Evolutionary conservation across 2,113 vertebrate species (phyloP).

Genomic region (Herpetotheres cachinnans): DNA sequence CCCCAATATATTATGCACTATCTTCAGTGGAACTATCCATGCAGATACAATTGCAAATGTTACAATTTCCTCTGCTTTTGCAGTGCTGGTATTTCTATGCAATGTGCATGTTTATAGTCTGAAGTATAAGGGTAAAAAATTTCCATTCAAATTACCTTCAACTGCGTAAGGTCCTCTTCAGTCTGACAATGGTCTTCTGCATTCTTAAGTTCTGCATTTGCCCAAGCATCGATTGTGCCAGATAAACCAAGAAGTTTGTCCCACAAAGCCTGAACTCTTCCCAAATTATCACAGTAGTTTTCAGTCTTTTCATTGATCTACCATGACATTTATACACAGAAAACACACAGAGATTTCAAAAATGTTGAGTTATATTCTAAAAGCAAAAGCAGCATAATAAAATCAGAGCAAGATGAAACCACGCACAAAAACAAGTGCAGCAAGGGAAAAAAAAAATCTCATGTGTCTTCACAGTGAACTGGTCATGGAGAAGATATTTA

Average conservation of each 20-base stretch:
- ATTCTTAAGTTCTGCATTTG: slow-evolving; percentile 67
- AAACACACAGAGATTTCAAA: background rate
- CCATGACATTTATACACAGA: background rate
- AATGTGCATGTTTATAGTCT: background rate
- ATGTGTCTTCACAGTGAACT: background rate
- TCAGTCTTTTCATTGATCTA: slow-evolving; percentile 95
- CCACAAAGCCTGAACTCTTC: slow-evolving; percentile 87
- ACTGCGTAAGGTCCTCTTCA: slow-evolving; percentile 72
- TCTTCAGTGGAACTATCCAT: background rate
- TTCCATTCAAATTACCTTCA: slow-evolving; percentile 76
- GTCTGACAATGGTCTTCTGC: slow-evolving; percentile 71
- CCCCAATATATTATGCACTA: background rate
- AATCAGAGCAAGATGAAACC: background rate
- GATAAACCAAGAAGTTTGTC: slow-evolving; percentile 87
- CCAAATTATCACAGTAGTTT: slow-evolving; percentile 83
- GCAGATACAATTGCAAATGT: background rate
- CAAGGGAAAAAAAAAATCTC: background rate
- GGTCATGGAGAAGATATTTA: slow-evolving; percentile 32
- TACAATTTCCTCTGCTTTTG: background rate
- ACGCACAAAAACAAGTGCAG: background rate
- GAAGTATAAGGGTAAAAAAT: background rate
- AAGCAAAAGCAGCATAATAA: background rate
- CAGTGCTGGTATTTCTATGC: background rate
- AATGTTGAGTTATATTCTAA: background rate
- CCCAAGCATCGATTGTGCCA: slow-evolving; percentile 79